Conservation (phyloP, 2,797 vertebrate genomes). For the Hydrophis major region DNA sequence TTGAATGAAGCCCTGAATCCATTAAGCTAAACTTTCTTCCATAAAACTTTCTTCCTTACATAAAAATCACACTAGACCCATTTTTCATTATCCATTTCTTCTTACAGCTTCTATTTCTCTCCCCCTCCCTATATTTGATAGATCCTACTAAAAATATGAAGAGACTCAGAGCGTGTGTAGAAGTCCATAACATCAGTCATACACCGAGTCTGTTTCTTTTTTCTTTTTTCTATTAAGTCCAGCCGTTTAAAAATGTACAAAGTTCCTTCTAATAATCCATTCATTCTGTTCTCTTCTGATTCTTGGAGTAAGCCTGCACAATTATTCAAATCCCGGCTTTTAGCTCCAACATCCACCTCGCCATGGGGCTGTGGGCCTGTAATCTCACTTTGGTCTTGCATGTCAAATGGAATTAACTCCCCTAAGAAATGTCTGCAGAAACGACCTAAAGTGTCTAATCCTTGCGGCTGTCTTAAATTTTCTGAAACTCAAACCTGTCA, state of each 20-base stretch:
- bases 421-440: constrained; percentile 98
- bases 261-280: constrained; percentile 94
- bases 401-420: constrained; percentile 99
- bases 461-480: constrained; percentile 90
- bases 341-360: constrained; percentile 98
- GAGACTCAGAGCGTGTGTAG: constrained; percentile 69
- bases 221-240: constrained; percentile 77
- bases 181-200: constrained; percentile 77
- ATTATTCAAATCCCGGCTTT: constrained; percentile 99
- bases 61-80: constrained; percentile 66
- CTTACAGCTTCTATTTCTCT: constrained; percentile 66
- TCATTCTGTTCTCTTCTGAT: constrained; percentile 98
- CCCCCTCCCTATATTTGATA: constrained; percentile 69
- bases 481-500: constrained; percentile 99
- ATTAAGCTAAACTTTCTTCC: constrained; percentile 67
- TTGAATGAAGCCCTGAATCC: constrained; percentile 74
- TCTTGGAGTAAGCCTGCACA: constrained; percentile 96
- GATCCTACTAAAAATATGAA: constrained; percentile 77
- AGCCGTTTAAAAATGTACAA: constrained; percentile 83
- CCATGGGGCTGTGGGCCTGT: constrained; percentile 93
- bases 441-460: constrained; percentile 98
- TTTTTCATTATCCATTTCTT: constrained; percentile 72
- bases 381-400: constrained; percentile 99
- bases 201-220: constrained; percentile 73
- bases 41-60: constrained; percentile 55